Evolutionary conservation across 2,797 vertebrate genomes (phyloP).

Genomic region (Pseudochirops corinnae): DNA sequence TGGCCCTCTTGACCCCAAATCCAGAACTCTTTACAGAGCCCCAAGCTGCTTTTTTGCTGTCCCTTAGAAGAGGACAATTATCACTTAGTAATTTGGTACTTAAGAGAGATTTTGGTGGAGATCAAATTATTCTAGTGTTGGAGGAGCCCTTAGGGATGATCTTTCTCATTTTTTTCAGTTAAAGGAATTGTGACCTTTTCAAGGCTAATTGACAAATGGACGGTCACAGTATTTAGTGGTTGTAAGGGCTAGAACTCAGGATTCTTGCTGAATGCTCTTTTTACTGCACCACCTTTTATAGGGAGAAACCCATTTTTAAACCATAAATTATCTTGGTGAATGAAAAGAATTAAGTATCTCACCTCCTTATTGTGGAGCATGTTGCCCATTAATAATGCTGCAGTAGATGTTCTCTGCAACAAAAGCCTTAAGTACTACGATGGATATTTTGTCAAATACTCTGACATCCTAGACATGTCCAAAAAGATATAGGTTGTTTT

Average conservation of each 20-base stretch:
- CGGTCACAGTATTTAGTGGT: not conserved
- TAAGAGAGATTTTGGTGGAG: not conserved
- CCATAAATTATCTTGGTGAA: conserved; percentile 14
- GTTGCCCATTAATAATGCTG: not conserved
- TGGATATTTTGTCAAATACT: conserved; percentile 45
- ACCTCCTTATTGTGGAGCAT: conserved; percentile 22
- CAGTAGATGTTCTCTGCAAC: not conserved
- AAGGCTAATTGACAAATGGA: not conserved
- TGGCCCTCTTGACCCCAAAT: not conserved
- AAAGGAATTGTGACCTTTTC: too few species aligned
- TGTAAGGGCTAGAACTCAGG: not conserved
- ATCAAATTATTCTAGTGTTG: not conserved
- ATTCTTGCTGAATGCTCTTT: conserved; percentile 14
- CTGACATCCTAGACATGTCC: conserved; percentile 1
- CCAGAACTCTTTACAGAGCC: not conserved
- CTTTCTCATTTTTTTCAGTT: too few species aligned
- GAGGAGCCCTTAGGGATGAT: not conserved
- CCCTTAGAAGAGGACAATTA: not conserved
- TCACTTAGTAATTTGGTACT: not conserved
- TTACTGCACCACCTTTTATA: not conserved
- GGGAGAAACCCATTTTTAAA: not conserved
- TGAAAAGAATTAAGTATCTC: conserved; percentile 24
- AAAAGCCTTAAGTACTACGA: conserved; percentile 22
- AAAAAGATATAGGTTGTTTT: conserved; percentile 41
- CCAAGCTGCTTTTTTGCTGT: not conserved